phyloP scores from a whole-genome alignment of 2,113 vertebrate species.

The Atractosteus spatula region DNA sequence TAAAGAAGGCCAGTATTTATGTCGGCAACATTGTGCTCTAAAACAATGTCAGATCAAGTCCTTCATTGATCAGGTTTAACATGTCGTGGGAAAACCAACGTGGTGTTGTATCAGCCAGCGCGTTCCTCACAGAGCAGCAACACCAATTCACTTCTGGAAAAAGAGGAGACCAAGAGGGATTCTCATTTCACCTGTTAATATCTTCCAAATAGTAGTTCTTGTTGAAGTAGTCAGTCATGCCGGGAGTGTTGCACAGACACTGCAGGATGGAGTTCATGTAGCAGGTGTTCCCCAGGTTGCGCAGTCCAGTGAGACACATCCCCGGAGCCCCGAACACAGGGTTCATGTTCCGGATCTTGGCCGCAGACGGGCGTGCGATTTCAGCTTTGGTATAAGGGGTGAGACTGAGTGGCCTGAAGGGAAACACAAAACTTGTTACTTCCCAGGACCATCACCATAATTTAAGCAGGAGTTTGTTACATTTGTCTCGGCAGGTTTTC shows the following conservation, averaged over 20 bases:
- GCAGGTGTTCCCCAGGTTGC: constrained; percentile 96
- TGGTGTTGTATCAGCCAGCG: too few relatives aligned
- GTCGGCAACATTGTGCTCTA: not conserved
- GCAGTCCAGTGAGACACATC: constrained; percentile 86
- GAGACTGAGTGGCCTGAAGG: constrained; percentile 47
- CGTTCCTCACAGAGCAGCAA: too few relatives aligned
- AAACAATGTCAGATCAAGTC: too few relatives aligned
- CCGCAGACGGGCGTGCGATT: constrained; percentile 83
- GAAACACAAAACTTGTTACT: not conserved
- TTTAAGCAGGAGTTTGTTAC: too few relatives aligned
- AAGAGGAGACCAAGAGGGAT: too few relatives aligned
- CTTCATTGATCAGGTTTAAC: too few relatives aligned
- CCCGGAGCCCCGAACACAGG: constrained; percentile 89
- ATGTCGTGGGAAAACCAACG: too few relatives aligned
- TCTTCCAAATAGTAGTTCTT: constrained; percentile 87
- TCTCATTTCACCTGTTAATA: constrained; percentile 82
- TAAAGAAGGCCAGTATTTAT: not conserved
- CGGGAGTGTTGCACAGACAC: constrained; percentile 90
- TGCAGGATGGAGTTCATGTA: constrained; percentile 99
- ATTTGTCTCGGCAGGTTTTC: too few relatives aligned
- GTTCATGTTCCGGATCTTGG: constrained; percentile 90
- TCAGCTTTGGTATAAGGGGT: constrained; percentile 78
- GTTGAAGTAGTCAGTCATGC: constrained; percentile 91
- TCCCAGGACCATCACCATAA: too few relatives aligned
- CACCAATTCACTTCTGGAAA: too few relatives aligned